phyloP scores from a whole-genome alignment of 2,888 invertebrate species.

The Microctonus aethiopoides region DNA sequence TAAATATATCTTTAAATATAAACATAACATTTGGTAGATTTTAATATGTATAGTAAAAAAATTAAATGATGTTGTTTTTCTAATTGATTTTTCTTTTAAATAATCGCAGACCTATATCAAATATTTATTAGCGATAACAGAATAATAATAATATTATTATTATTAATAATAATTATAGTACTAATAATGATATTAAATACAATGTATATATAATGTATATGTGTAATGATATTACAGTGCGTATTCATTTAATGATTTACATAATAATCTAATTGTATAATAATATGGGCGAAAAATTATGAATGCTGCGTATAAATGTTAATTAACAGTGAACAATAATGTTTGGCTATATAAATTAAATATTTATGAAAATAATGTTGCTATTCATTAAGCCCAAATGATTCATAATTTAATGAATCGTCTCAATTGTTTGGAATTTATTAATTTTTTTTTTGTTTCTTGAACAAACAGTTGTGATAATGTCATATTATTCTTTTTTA shows the following conservation, averaged over 20 bases:
- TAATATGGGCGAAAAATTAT: background rate
- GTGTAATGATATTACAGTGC: background rate
- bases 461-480: background rate
- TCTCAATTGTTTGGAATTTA: background rate
- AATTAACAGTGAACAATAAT: background rate
- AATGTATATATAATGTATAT: background rate
- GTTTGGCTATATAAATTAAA: background rate
- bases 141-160: slow-evolving; percentile 1
- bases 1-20: slow-evolving; percentile 62
- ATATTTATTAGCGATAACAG: background rate
- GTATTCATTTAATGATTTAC: background rate
- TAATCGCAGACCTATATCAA: background rate
- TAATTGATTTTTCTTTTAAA: background rate
- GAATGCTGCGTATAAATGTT: slow-evolving; percentile 38
- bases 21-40: slow-evolving; percentile 59
- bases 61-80: background rate
- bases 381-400: background rate
- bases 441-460: background rate
- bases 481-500: too few relatives aligned
- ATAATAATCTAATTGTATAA: background rate
- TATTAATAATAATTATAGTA: background rate
- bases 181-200: slow-evolving; percentile 3
- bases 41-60: slow-evolving; percentile 42
- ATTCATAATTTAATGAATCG: background rate
- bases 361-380: background rate